Base-by-base conservation (phyloP, 1,140 invertebrate genomes). In the Neodiprion fabricii region DNA sequence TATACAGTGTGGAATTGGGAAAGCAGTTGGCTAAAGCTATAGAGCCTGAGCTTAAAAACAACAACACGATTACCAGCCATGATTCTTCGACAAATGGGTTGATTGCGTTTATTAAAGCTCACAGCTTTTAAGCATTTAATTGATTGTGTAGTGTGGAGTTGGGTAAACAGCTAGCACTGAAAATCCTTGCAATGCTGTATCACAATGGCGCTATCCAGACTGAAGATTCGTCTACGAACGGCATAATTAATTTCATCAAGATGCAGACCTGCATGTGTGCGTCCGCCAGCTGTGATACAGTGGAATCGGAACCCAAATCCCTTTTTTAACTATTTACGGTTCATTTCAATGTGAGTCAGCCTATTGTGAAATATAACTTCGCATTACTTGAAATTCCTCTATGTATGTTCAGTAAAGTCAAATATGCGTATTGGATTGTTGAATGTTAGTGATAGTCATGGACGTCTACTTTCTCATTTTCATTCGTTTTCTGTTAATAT, bases 1-100 rank as follows among this genome's bases (percentile, higher is more conserved):
- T 71, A 80, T 82, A 87, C 75, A 95, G 95, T 68, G 98, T 99
- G 75, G 99, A 99, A 89, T 91, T 99, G 68, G 99, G 98, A 28
- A 99, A 99, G 88, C 96, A 99, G 85, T 89, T 99, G 79, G 99
- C 99, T 11, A 99, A 99, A 89, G 95, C 94, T 12, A 99, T 99
- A 77, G 97, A 98, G 85, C 96, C 96, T 0, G 98, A 99, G 88
- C 89, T 99, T 28, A 90, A 92, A 75, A 92, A 92, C 74, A 86
- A 89, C 74, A 90, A 91, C 70, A 84, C 87, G 53, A 87, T 91
- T 40, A 89, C 90, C 12, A 89, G 85, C 70, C 95, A 97, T 82
- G 95, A 97, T 86, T 87, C 91, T 4, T 96, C 95, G 12, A 97
- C 95, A 67, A 96, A 96, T 86, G 94, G 93, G 61, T 91, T 97